These are phyloP conservation scores for Ibycter americanus DNA, from an alignment of 2,797 vertebrate genomes.

Conservation along the genomic window DNA sequence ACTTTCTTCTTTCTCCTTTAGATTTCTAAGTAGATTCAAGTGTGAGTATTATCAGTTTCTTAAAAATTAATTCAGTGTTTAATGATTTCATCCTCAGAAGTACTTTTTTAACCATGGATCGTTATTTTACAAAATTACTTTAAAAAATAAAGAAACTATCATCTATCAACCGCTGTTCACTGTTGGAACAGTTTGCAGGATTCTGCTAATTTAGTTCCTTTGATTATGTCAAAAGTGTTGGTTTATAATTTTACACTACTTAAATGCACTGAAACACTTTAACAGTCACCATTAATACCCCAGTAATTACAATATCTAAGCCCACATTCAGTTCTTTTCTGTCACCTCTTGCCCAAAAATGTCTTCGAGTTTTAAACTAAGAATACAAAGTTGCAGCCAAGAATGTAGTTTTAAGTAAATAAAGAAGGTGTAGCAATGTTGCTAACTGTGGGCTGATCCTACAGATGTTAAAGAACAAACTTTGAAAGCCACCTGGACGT, in stretches of 20 bases:
- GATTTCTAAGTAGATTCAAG: not conserved
- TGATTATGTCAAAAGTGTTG: not conserved
- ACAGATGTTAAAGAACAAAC: not conserved
- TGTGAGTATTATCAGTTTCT: not conserved
- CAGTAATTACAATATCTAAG: not conserved
- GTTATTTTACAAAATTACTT: not conserved
- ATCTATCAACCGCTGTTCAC: not conserved
- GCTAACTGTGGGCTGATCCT: not conserved
- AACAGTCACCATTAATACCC: not conserved
- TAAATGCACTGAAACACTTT: not conserved
- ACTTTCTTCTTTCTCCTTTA: not conserved
- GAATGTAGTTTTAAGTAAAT: not conserved
- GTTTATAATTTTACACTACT: not conserved
- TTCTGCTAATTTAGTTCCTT: not conserved
- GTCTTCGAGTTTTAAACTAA: not conserved
- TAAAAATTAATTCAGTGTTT: not conserved
- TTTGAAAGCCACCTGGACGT: not conserved
- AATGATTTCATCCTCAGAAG: not conserved
- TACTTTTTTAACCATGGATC: not conserved
- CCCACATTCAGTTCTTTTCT: not conserved
- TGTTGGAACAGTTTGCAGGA: not conserved
- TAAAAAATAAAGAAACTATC: not conserved
- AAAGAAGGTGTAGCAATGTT: not conserved
- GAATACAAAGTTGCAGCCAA: not conserved
- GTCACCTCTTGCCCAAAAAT: not conserved